Evolutionary conservation across 2,797 vertebrate genomes (phyloP), one percentile per base, ranked within the genome.

Genomic region (Eremophila alpestris): DNA sequence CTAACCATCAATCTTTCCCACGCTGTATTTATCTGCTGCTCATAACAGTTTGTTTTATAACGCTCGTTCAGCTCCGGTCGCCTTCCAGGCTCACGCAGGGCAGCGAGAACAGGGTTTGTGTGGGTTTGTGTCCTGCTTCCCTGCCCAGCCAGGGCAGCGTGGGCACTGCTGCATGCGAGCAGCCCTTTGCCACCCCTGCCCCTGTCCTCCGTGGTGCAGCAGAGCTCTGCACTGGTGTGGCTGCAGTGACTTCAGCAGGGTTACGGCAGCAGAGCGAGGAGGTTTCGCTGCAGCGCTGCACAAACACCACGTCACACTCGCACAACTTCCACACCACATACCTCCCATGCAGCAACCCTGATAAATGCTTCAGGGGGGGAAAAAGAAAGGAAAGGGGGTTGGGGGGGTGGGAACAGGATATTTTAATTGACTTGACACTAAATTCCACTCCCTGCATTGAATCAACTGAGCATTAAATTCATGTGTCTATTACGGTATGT

Each of bases 371-470:
- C 26, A 2, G 81, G 71, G 64, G 13, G 1, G 5, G 17, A 5
- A 9, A 30, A 41, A 4, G 8, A 49, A 52, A 14, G 13, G 29
- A 24, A 27, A 7, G 24, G 36, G 16, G 0, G 2, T 1, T 26
- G 12, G 23, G 10, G 45, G 60, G 74, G 75, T 24, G 84, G 89
- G 89, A 96, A 94, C 91, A 96, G 96, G 89, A 94, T 95, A 96
- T 96, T 96, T 96, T 96, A 96, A 96, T 96, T 92, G 95, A 96
- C 83, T 95, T 96, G 95, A 96, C 96, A 96, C 96, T 93, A 89
- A 94, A 96, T 96, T 96, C 96, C 88, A 84, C 91, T 95, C 91
- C 90, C 90, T 11, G 16, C 77, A 3, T 73, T 93, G 94, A 95
- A 95, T 92, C 95, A 94, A 95, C 90, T n/a, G 51, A 91, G 95